Base-by-base conservation (phyloP, 1,140 invertebrate genomes). In the Aphaenogaster floridana region DNA sequence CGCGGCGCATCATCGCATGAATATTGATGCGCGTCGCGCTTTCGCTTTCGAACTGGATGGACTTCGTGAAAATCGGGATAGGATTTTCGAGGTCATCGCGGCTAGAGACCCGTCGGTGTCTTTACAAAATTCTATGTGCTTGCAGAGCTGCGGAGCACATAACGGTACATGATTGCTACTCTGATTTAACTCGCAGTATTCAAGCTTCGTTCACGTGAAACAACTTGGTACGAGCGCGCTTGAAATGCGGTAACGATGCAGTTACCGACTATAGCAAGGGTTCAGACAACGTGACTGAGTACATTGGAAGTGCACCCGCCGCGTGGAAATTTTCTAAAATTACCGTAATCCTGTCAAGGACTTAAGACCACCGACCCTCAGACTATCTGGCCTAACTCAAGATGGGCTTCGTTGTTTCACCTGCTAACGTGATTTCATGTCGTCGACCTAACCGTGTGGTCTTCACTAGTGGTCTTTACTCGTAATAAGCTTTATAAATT, bases 371-470 rank as follows among this genome's bases (percentile, higher is more conserved):
- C 48, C 86, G 76, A 69, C 57, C 42, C 74, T 80, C 71, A 78
- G 86, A 88, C 78, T 77, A 63, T 80, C 74, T 76, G 42, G 86
- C 85, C 87, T 68, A 90, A 88, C 88, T 87, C 90, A 54, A 87
- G 68, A 89, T 81, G 63, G 91, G 91, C 90, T 93, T 93, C 91
- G 71, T 61, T 57, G 84, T 90, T 92, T 87, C 84, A 59, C 81
- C 52, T 74, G 79, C 76, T 92, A 92, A 93, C 83, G 88, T 91
- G 87, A 92, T 93, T 93, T 92, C 57, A 83, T 92, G 91, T 92
- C 92, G 87, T 92, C 89, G 91, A 93, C 91, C 91, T 86, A 68
- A 69, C 69, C 17, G 21, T 59, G 72, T 84, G 77, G 59, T 66
- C 76, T 63, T 52, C 45, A 59, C 88, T 91, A 76, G 48, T 86